phyloP scores from a whole-genome alignment of 35 echinoderm and acorn worm species.

The Stichopus chloronotus region DNA sequence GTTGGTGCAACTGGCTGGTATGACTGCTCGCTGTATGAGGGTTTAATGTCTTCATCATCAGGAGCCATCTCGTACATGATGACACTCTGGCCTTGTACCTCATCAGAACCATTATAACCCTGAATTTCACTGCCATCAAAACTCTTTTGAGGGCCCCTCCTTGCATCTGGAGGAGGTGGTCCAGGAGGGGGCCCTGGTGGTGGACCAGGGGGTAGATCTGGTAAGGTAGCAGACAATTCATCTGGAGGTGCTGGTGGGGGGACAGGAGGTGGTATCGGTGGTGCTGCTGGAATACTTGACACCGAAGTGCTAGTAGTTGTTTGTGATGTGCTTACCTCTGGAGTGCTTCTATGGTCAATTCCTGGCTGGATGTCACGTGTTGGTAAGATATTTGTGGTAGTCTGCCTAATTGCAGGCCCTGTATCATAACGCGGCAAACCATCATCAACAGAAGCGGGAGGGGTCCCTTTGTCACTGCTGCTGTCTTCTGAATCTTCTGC shows the following conservation, averaged over 20 bases:
- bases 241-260: constrained; percentile 31
- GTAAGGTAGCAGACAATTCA: background rate
- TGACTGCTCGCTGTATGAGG: background rate
- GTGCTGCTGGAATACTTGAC: background rate
- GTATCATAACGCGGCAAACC: too few species aligned
- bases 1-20: background rate
- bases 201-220: constrained; percentile 23
- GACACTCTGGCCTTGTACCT: constrained; percentile 12
- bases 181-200: constrained; percentile 47
- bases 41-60: background rate
- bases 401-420: too few species aligned
- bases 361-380: too few species aligned
- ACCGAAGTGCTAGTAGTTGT: background rate
- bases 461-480: background rate
- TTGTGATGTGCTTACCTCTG: background rate
- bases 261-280: background rate
- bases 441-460: too few species aligned
- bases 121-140: background rate
- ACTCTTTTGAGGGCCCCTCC: constrained; percentile 10
- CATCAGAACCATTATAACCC: background rate
- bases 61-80: constrained; percentile 38
- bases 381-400: too few species aligned
- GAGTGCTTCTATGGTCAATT: too few species aligned
- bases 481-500: background rate
- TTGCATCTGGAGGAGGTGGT: constrained; percentile 40